phyloP scores from a whole-genome alignment of 2,888 invertebrate species.

The Aplocera efformata region DNA sequence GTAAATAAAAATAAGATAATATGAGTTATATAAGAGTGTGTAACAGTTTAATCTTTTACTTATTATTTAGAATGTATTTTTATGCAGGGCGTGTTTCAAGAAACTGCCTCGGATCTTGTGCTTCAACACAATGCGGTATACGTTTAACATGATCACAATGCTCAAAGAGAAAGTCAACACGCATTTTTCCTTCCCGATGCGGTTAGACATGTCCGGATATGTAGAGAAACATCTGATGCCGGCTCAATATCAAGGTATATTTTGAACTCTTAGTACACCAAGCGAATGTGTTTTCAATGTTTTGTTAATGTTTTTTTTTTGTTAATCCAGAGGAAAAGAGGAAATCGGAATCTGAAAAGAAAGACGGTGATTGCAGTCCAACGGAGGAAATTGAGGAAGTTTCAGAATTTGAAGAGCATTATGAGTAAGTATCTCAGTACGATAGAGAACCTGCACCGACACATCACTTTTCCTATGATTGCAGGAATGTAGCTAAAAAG shows the following conservation, averaged over 20 bases:
- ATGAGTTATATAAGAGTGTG: too few species aligned
- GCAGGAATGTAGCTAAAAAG: too few species aligned
- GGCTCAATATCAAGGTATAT: conserved; percentile 87
- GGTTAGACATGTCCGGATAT: conserved; percentile 96
- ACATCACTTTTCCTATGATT: too few species aligned
- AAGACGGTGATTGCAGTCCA: conserved; percentile 64
- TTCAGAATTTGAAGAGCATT: conserved; percentile 84
- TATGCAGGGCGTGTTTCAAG: conserved; percentile 92
- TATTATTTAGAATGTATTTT: too few species aligned
- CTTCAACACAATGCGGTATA: conserved; percentile 98
- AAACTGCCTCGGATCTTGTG: conserved; percentile 95
- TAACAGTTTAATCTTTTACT: too few species aligned
- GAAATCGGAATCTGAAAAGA: conserved; percentile 66
- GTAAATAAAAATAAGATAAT: too few species aligned
- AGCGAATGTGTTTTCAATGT: background rate
- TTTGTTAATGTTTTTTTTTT: conserved; percentile 15
- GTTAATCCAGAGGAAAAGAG: conserved; percentile 83
- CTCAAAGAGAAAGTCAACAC: conserved; percentile 98
- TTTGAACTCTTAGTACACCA: background rate
- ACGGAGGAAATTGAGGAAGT: conserved; percentile 62
- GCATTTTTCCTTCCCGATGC: conserved; percentile 96
- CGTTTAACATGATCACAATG: conserved; percentile 99
- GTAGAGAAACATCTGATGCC: conserved; percentile 96
- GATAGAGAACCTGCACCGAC: too few species aligned
- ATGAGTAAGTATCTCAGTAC: conserved; percentile 84